phyloP scores from a whole-genome alignment of 2,113 vertebrate genomes.

The Rana temporaria region DNA sequence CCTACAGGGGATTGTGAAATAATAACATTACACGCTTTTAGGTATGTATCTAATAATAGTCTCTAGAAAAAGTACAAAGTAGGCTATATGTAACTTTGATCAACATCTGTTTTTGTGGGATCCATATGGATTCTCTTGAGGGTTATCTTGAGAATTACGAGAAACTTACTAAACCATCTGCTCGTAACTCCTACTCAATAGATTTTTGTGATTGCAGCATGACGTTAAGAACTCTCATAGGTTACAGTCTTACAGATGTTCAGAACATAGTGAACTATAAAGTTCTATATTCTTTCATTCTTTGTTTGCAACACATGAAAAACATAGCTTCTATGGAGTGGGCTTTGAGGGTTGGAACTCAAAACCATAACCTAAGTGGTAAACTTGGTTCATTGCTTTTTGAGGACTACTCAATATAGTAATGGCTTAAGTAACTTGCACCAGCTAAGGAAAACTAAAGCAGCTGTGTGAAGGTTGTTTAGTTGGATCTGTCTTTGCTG shows the following conservation, averaged over 20 bases:
- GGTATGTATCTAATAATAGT: conserved; percentile 17
- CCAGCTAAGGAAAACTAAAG: too few species aligned
- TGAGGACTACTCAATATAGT: too few species aligned
- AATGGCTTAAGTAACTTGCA: too few species aligned
- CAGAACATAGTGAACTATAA: neutral
- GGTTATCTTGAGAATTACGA: neutral
- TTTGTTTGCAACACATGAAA: too few species aligned
- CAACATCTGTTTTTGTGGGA: conserved; percentile 26
- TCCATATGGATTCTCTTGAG: conserved; percentile 1
- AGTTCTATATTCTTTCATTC: too few species aligned
- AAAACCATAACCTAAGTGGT: too few species aligned
- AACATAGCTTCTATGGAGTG: too few species aligned
- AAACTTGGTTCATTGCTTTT: too few species aligned
- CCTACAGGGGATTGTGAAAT: too few species aligned
- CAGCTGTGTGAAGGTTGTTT: too few species aligned
- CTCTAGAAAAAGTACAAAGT: neutral
- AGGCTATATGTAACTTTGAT: neutral
- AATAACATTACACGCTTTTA: neutral
- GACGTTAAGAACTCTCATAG: neutral
- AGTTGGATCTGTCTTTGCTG: too few species aligned
- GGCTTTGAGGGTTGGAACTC: too few species aligned
- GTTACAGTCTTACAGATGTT: neutral
- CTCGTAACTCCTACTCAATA: conserved; percentile 17
- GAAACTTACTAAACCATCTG: conserved; percentile 16
- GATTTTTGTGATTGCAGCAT: neutral